Percentiles rank a stretch among this genome's conserved stretches.
Conservation (phyloP, 2,797 vertebrate genomes). For the Cynodonichthys magdalenae region DNA sequence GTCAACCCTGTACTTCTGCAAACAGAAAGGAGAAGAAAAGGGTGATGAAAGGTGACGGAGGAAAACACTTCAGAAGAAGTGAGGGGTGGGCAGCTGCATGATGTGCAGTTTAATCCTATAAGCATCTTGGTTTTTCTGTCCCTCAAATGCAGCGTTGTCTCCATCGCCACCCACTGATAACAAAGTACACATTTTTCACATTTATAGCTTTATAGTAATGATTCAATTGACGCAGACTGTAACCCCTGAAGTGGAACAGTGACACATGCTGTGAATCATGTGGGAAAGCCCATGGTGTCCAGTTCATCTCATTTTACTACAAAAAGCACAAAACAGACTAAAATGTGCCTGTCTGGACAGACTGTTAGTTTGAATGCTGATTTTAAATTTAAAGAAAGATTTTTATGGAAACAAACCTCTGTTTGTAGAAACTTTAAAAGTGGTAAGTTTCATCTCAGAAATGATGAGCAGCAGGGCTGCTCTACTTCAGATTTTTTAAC, state of each 20-base stretch:
- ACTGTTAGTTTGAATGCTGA: background rate
- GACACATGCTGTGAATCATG: conserved; percentile 79
- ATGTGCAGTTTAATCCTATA: conserved; percentile 2
- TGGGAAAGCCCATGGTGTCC: conserved; percentile 76
- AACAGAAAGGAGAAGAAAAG: conserved; percentile 1
- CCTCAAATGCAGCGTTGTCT: conserved; percentile 9
- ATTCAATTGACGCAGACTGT: conserved; percentile 60
- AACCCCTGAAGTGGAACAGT: conserved; percentile 65
- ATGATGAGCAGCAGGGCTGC: no score
- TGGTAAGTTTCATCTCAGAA: background rate
- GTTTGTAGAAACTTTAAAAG: background rate
- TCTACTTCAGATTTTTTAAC: background rate
- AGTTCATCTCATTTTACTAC: conserved; percentile 50
- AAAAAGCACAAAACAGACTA: conserved; percentile 34
- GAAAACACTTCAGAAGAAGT: background rate
- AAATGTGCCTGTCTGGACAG: background rate
- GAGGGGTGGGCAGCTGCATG: background rate
- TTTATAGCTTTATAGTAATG: conserved; percentile 57
- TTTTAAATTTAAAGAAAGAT: background rate
- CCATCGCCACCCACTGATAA: conserved; percentile 36
- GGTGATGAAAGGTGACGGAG: background rate
- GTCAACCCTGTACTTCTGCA: conserved; percentile 96
- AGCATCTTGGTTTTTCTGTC: conserved; percentile 8
- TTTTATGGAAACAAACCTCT: background rate
- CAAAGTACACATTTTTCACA: conserved; percentile 52